Evolutionary conservation across 2,797 vertebrate species (phyloP).

Genomic region (Trachops cirrhosus): DNA sequence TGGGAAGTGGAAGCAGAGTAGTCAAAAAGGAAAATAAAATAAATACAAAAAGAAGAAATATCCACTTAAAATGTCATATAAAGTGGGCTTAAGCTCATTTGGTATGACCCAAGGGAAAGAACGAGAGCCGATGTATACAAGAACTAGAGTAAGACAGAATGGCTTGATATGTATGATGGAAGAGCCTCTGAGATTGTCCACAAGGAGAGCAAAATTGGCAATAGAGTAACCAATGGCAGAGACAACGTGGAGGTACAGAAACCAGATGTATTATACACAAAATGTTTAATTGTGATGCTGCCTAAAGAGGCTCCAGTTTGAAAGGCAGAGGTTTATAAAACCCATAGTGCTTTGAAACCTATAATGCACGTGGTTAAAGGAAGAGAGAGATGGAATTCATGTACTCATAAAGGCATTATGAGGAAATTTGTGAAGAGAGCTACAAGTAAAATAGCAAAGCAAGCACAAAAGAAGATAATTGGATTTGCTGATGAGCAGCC

Average conservation of each 20-base stretch:
- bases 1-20: background rate
- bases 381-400: background rate
- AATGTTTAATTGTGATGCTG: background rate
- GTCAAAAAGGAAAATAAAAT: background rate
- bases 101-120: background rate
- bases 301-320: background rate
- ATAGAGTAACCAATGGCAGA: background rate
- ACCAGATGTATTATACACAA: background rate
- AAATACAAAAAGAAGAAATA: background rate
- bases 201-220: background rate
- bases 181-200: background rate
- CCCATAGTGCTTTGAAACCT: background rate
- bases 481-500: constrained; percentile 30
- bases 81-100: background rate
- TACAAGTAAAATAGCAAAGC: background rate
- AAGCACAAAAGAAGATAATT: background rate
- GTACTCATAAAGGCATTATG: background rate
- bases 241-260: background rate
- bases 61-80: background rate
- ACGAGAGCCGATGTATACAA: background rate
- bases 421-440: background rate
- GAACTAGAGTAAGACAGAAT: background rate
- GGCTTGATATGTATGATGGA: background rate
- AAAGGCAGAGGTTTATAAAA: background rate
- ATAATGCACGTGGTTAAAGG: background rate